Evolutionary conservation across 2,797 vertebrate species (phyloP).

Genomic region (Malacoraja senta): DNA sequence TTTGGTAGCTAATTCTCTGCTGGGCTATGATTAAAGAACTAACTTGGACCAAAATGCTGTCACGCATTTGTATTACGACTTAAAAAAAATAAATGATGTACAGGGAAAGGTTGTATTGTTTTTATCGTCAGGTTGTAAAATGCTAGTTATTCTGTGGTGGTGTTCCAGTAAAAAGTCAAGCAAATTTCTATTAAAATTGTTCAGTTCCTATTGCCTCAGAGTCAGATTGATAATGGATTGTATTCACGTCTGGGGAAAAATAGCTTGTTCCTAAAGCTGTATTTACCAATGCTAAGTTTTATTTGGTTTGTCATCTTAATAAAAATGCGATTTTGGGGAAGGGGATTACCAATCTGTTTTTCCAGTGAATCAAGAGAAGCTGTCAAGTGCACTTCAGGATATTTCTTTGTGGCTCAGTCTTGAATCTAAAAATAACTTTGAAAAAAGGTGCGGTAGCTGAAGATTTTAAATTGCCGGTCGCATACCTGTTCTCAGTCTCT

Average conservation of each 20-base stretch:
- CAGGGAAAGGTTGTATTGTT: neutral
- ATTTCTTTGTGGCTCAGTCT: neutral
- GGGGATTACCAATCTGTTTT: neutral
- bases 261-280: neutral
- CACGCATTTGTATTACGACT: neutral
- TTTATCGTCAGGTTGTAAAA: neutral
- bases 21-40: constrained; percentile 57
- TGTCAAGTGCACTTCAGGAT: neutral
- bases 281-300: neutral
- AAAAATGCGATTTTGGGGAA: neutral
- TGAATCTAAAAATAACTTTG: neutral
- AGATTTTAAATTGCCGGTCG: neutral
- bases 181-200: neutral
- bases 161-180: neutral
- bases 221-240: neutral
- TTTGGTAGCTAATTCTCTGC: constrained; percentile 57
- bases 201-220: neutral
- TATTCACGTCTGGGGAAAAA: neutral
- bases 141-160: neutral
- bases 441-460: neutral
- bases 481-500: neutral
- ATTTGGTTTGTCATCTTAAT: neutral
- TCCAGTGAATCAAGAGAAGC: neutral
- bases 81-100: neutral
- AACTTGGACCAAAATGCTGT: constrained; percentile 48